These are phyloP conservation scores for Drosophila murphyi DNA, from an alignment of 1,140 invertebrate species.

Conservation along the genomic window DNA sequence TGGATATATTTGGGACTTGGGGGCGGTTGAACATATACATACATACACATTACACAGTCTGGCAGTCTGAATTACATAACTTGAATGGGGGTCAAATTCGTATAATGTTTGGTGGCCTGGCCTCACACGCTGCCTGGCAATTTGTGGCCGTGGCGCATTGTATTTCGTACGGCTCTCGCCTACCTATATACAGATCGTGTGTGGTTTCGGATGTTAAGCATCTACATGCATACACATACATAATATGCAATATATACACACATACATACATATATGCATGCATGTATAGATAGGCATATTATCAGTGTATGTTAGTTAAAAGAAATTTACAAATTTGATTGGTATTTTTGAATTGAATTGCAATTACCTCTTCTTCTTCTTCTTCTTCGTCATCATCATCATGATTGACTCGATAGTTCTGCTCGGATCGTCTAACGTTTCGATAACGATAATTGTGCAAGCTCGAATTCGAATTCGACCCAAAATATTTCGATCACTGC, in stretches of 20 bases:
- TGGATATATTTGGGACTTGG: conserved; percentile 32
- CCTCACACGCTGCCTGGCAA: background rate
- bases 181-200: conserved; percentile 1
- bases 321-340: conserved; percentile 31
- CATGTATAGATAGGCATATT: conserved; percentile 29
- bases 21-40: conserved; percentile 45
- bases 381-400: background rate
- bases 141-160: no score
- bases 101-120: background rate
- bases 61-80: conserved; percentile 3
- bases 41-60: conserved; percentile 34
- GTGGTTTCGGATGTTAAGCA: background rate
- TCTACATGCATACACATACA: conserved; percentile 11
- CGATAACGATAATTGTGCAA: conserved; percentile 14
- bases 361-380: conserved; percentile 34
- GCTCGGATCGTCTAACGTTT: conserved; percentile 2
- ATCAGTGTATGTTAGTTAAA: conserved; percentile 19
- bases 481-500: conserved; percentile 23
- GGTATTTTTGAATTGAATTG: conserved; percentile 31
- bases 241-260: background rate
- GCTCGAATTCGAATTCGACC: conserved; percentile 16
- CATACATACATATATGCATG: conserved; percentile 17
- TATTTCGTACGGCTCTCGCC: background rate
- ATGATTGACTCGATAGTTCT: conserved; percentile 8
- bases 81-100: background rate